phyloP scores from a whole-genome alignment of 2,797 vertebrate species.

The Squalus acanthias region DNA sequence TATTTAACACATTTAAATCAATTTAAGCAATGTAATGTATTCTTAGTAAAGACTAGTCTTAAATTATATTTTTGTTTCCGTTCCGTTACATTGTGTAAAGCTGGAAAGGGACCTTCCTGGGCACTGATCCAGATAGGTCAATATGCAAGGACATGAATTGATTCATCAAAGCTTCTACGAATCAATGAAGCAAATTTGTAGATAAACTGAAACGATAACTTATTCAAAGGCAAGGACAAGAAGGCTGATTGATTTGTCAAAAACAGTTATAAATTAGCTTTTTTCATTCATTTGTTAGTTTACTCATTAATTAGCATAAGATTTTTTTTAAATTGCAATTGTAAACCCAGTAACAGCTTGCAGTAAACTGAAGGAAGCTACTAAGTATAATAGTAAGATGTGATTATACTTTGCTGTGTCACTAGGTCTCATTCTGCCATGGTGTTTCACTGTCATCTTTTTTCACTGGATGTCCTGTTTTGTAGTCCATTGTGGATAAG shows the following conservation, averaged over 20 bases:
- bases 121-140: not conserved
- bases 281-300: not conserved
- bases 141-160: not conserved
- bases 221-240: not conserved
- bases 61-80: not conserved
- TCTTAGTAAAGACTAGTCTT: not conserved
- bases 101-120: not conserved
- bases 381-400: not conserved
- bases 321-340: not conserved
- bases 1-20: not conserved
- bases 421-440: not conserved
- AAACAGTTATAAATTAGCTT: not conserved
- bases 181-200: not conserved
- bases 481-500: not conserved
- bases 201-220: not conserved
- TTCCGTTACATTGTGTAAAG: not conserved
- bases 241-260: not conserved
- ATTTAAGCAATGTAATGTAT: not conserved
- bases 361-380: not conserved
- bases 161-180: not conserved
- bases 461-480: not conserved
- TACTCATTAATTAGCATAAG: not conserved
- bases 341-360: not conserved
- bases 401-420: not conserved
- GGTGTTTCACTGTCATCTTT: not conserved